Evolutionary conservation across 1,140 invertebrate genomes (phyloP).

Genomic region (Drosophila arawakana): DNA sequence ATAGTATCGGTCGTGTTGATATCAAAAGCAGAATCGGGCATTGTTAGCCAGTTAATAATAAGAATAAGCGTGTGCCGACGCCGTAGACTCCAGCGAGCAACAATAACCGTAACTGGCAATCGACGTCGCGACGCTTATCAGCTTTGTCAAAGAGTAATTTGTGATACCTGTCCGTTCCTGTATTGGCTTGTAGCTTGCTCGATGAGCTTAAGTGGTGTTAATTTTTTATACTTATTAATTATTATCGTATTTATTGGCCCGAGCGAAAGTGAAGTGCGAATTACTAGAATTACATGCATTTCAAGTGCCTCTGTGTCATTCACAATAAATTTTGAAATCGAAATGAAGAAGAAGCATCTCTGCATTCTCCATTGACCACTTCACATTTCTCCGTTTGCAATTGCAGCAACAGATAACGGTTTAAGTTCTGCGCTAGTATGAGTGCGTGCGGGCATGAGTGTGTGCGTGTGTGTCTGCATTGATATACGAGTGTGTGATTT

Average conservation of each 20-base stretch:
- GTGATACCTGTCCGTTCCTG: slow-evolving; percentile 76
- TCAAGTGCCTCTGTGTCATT: slow-evolving; percentile 51
- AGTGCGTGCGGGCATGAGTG: slow-evolving; percentile 6
- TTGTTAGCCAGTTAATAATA: not conserved
- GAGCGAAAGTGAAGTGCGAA: slow-evolving; percentile 67
- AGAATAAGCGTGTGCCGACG: slow-evolving; percentile 42
- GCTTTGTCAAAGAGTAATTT: slow-evolving; percentile 77
- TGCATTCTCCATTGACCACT: slow-evolving; percentile 13
- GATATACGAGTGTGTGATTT: slow-evolving; percentile 60
- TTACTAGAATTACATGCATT: slow-evolving; percentile 3
- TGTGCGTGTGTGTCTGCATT: slow-evolving; percentile 20
- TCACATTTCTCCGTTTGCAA: slow-evolving; percentile 15
- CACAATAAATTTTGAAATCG: slow-evolving; percentile 53
- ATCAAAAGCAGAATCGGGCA: slow-evolving; percentile 9
- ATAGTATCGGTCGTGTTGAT: slow-evolving; percentile 48
- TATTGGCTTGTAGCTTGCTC: slow-evolving; percentile 69
- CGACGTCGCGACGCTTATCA: slow-evolving; percentile 60
- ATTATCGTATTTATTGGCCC: slow-evolving; percentile 75
- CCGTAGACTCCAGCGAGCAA: slow-evolving; percentile 15
- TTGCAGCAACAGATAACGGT: slow-evolving; percentile 26
- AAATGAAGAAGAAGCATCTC: slow-evolving; percentile 5
- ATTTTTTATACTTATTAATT: slow-evolving; percentile 73
- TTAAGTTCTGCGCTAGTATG: slow-evolving; percentile 12
- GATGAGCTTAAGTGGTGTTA: slow-evolving; percentile 80
- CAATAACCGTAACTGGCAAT: slow-evolving; percentile 24